phyloP scores from a whole-genome alignment of 2,113 vertebrate genomes.

The Ctenodactylus gundi region DNA sequence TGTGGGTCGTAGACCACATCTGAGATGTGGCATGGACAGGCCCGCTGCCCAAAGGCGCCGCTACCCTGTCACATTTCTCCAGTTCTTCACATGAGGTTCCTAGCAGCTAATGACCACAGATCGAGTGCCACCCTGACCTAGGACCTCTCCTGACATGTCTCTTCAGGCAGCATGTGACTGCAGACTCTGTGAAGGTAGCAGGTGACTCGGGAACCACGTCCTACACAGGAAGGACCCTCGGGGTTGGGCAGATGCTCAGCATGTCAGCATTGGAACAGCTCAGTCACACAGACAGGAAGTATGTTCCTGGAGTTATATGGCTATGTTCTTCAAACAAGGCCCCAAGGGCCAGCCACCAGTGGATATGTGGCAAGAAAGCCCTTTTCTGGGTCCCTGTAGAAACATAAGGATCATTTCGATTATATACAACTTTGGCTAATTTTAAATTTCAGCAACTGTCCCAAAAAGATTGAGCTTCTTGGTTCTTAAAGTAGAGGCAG shows the following conservation, averaged over 20 bases:
- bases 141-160: no score
- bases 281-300: neutral
- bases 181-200: no score
- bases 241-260: neutral
- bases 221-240: rapidly evolving
- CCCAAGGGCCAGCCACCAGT: neutral
- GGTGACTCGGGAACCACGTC: neutral
- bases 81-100: rapidly evolving
- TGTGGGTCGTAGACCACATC: neutral
- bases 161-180: neutral
- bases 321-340: neutral
- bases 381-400: neutral
- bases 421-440: neutral
- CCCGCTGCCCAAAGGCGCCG: no score
- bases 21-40: rapidly evolving
- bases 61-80: neutral
- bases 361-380: no score
- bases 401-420: neutral
- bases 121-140: neutral
- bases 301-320: rapidly evolving
- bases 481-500: no score
- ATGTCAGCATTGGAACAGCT: neutral
- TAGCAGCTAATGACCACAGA: neutral
- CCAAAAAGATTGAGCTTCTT: neutral
- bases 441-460: neutral